phyloP scores from a whole-genome alignment of 2,113 vertebrate species.

The Microcebus griseorufus region DNA sequence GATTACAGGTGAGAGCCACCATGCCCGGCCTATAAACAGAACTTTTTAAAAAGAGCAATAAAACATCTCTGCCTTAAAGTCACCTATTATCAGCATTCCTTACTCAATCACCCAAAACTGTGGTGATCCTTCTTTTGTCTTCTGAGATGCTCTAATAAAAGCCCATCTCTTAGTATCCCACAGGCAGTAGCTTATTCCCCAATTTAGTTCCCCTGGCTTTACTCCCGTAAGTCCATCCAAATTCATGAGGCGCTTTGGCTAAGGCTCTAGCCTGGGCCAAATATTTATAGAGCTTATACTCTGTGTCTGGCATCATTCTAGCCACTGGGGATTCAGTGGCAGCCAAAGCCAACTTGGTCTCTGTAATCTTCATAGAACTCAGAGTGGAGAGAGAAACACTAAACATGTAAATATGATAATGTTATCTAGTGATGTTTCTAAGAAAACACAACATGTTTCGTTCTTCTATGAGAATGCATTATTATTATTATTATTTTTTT shows the following conservation, averaged over 20 bases:
- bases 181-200: background rate
- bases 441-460: background rate
- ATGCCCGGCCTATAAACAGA: background rate
- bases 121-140: background rate
- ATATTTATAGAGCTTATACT: background rate
- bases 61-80: background rate
- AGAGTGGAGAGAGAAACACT: background rate
- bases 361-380: background rate
- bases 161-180: background rate
- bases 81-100: background rate
- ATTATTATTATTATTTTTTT: too few relatives aligned
- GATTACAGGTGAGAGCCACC: too few relatives aligned
- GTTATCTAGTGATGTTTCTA: background rate
- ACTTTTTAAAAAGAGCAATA: background rate
- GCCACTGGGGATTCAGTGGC: background rate
- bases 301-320: too few relatives aligned
- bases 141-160: conserved; percentile 19
- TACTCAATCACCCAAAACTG: background rate
- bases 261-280: background rate
- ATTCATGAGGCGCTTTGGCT: background rate
- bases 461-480: background rate
- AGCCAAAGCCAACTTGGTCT: background rate
- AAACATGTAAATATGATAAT: background rate
- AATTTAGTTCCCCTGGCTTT: background rate
- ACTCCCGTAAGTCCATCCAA: background rate